phyloP scores from a whole-genome alignment of 2,888 invertebrate genomes.

The Phengaris arion region DNA sequence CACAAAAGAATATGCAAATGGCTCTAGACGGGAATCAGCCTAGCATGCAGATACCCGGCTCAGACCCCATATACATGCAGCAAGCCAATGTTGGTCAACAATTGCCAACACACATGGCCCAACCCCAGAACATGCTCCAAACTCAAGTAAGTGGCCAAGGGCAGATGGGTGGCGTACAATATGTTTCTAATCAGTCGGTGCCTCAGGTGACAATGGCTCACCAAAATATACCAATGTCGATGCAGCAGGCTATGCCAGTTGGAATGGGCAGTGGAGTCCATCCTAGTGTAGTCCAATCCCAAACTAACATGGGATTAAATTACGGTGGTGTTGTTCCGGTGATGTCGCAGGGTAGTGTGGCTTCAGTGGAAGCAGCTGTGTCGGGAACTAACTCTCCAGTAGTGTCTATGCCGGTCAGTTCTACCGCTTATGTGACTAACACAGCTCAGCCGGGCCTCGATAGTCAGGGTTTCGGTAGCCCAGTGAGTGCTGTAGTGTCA shows the following conservation, averaged over 20 bases:
- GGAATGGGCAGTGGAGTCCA: conserved; percentile 70
- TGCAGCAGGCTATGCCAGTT: conserved; percentile 72
- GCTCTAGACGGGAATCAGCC: conserved; percentile 77
- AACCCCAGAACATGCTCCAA: conserved; percentile 67
- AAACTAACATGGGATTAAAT: conserved; percentile 70
- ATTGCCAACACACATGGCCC: conserved; percentile 71
- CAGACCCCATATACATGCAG: conserved; percentile 76
- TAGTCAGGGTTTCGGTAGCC: conserved; percentile 75
- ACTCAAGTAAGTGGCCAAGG: conserved; percentile 69
- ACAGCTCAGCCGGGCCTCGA: conserved; percentile 64
- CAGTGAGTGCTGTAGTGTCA: conserved; percentile 74
- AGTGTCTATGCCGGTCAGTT: conserved; percentile 72
- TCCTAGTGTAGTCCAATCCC: conserved; percentile 72
- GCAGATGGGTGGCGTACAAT: conserved; percentile 69
- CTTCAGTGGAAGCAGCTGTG: conserved; percentile 67
- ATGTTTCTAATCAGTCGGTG: conserved; percentile 65
- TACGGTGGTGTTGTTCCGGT: conserved; percentile 72
- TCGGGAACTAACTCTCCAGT: conserved; percentile 77
- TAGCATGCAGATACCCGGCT: conserved; percentile 77
- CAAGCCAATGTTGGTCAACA: conserved; percentile 66
- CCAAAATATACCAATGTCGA: conserved; percentile 76
- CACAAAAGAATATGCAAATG: conserved; percentile 77
- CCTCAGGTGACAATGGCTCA: conserved; percentile 69
- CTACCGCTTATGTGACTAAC: conserved; percentile 62
- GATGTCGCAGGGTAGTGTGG: conserved; percentile 75